Percentiles rank a stretch among this genome's conserved stretches.
phyloP scores from a whole-genome alignment of 2,113 vertebrate genomes.

The Pavo muticus region DNA sequence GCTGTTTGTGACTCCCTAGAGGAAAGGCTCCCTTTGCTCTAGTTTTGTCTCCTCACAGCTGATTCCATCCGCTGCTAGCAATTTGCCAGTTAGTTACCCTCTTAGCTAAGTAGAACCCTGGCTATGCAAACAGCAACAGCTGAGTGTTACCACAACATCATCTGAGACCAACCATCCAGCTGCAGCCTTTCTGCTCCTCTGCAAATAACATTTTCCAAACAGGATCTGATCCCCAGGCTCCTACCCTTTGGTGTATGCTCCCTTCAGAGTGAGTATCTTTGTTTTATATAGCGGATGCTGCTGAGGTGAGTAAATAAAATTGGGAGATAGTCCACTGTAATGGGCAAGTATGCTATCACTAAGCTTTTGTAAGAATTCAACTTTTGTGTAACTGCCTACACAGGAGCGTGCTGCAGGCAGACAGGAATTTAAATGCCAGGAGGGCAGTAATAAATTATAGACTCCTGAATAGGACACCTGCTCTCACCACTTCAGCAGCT shows the following conservation, averaged over 20 bases:
- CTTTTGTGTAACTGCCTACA: not conserved
- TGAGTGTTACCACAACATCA: not conserved
- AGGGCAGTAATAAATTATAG: not conserved
- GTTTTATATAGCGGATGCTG: not conserved
- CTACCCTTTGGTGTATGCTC: not conserved
- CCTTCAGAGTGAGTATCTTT: not conserved
- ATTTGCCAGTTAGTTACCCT: not conserved
- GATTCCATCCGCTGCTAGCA: not conserved
- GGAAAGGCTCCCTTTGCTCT: not conserved
- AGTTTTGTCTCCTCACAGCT: not conserved
- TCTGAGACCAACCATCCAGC: not conserved
- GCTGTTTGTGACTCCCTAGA: not conserved
- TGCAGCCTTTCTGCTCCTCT: not conserved
- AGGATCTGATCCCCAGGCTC: accelerated
- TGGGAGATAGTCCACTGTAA: not conserved
- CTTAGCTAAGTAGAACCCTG: not conserved
- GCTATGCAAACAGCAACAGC: not conserved
- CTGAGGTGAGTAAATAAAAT: not conserved
- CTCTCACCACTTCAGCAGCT: not conserved
- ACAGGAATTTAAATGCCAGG: not conserved
- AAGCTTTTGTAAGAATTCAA: not conserved
- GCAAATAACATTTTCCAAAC: not conserved
- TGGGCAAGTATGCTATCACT: not conserved
- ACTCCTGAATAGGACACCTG: not conserved
- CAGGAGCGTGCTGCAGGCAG: not conserved